These are phyloP conservation scores for Apostichopus californicus DNA, from an alignment of 35 echinoderm and acorn worm genomes.

Conservation along the genomic window DNA sequence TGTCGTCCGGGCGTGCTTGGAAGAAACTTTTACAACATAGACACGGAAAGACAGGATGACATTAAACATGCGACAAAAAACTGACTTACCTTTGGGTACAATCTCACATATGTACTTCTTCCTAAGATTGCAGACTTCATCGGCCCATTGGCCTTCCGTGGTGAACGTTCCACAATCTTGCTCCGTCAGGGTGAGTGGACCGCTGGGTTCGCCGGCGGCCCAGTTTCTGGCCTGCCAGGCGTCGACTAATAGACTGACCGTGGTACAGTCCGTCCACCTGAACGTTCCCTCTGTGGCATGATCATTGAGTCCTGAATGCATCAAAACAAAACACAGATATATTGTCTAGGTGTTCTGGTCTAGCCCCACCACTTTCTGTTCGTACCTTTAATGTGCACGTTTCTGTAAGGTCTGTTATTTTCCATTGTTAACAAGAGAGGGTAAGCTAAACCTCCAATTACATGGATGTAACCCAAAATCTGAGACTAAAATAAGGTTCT, in stretches of 20 bases:
- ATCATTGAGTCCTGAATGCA: constrained; percentile 64
- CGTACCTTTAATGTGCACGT: no score
- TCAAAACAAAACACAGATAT: not conserved
- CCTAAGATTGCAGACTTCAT: constrained; percentile 48
- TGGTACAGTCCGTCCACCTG: constrained; percentile 74
- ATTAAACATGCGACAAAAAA: not conserved
- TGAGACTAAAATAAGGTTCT: no score
- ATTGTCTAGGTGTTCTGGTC: not conserved
- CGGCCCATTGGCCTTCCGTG: constrained; percentile 53
- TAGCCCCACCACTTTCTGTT: no score
- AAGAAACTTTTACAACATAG: no score
- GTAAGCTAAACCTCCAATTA: no score
- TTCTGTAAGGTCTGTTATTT: no score
- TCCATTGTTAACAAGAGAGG: no score
- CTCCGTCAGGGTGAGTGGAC: constrained; percentile 36
- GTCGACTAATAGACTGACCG: not conserved
- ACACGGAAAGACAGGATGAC: no score
- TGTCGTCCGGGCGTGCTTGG: no score
- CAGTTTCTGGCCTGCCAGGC: constrained; percentile 63
- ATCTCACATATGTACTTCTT: constrained; percentile 70
- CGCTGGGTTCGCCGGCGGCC: constrained; percentile 54
- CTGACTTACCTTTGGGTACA: constrained; percentile 54
- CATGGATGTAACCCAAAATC: no score
- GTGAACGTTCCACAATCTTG: constrained; percentile 72
- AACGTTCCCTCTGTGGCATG: constrained; percentile 55